A percentile compares a stretch with the other conserved stretches of the same genome.
Conservation (phyloP, 2,113 vertebrate genomes). For the Camelus dromedarius region DNA sequence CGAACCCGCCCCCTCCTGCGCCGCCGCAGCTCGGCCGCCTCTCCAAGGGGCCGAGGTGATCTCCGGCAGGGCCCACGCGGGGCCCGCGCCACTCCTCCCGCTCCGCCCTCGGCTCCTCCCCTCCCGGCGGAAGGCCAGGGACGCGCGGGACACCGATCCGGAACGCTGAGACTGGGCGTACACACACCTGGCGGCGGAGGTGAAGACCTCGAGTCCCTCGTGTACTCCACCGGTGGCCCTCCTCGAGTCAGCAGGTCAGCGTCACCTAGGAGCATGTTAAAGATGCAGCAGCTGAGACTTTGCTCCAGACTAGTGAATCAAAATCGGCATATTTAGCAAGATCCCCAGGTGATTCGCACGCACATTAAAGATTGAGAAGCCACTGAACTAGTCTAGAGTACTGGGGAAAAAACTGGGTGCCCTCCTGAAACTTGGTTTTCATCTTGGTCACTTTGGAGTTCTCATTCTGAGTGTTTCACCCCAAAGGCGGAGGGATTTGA, state of each 20-base stretch:
- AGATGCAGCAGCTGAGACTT: not conserved
- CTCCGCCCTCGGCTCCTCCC: slow-evolving; percentile 79
- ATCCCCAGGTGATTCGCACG: not conserved
- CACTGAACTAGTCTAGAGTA: not conserved
- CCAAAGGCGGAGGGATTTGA: not conserved
- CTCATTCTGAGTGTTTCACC: slow-evolving; percentile 17
- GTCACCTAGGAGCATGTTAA: not conserved
- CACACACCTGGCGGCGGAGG: slow-evolving; percentile 40
- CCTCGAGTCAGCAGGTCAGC: not conserved
- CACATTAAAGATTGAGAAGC: slow-evolving; percentile 34
- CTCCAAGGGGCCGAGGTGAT: slow-evolving; percentile 69
- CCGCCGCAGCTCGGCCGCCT: slow-evolving; percentile 59
- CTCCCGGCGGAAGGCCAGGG: slow-evolving; percentile 53
- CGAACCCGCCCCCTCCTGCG: slow-evolving; percentile 65
- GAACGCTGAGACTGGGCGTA: not conserved
- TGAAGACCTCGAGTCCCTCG: not conserved
- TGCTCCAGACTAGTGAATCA: not conserved
- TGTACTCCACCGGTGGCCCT: not conserved
- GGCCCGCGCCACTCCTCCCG: slow-evolving; percentile 69
- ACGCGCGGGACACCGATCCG: not conserved
- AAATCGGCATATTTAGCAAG: slow-evolving; percentile 23
- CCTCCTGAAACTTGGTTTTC: not conserved
- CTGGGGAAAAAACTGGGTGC: not conserved
- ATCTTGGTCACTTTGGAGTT: not conserved
- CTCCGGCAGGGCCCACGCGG: slow-evolving; percentile 67